Percentiles rank a stretch among this genome's conserved stretches.
Conservation (phyloP, 2,113 vertebrate species). For the Spermophilus dauricus region DNA sequence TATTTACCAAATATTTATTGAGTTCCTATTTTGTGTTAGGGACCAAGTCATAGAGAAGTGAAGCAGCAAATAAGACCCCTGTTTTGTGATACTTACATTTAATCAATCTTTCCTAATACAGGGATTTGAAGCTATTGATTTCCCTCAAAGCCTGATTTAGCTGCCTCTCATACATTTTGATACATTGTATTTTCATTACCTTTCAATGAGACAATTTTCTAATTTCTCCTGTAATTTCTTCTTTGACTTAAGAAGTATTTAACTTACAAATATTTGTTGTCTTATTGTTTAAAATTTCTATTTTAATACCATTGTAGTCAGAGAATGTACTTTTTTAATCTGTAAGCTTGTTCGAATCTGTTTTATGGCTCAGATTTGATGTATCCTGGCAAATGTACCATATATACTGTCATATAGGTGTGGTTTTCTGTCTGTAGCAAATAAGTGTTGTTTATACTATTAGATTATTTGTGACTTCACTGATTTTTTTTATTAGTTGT, state of each 20-base stretch:
- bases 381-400: not conserved
- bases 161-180: not conserved
- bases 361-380: not conserved
- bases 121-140: not conserved
- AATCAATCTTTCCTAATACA: not conserved
- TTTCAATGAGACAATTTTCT: not conserved
- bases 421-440: not conserved
- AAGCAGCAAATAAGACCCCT: not conserved
- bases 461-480: not conserved
- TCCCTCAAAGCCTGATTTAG: constrained; percentile 19
- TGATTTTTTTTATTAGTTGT: not conserved
- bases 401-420: not conserved
- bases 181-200: not conserved
- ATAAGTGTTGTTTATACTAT: not conserved
- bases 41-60: not conserved
- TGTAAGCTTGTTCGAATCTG: not conserved
- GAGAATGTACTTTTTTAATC: no score
- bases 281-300: not conserved
- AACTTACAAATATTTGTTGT: not conserved
- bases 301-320: not conserved
- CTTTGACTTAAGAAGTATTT: not conserved
- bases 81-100: not conserved
- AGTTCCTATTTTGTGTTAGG: not conserved
- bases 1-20: not conserved
- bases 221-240: not conserved